phyloP scores from a whole-genome alignment of 1,140 invertebrate species.

The Stegodyphus dumicola region DNA sequence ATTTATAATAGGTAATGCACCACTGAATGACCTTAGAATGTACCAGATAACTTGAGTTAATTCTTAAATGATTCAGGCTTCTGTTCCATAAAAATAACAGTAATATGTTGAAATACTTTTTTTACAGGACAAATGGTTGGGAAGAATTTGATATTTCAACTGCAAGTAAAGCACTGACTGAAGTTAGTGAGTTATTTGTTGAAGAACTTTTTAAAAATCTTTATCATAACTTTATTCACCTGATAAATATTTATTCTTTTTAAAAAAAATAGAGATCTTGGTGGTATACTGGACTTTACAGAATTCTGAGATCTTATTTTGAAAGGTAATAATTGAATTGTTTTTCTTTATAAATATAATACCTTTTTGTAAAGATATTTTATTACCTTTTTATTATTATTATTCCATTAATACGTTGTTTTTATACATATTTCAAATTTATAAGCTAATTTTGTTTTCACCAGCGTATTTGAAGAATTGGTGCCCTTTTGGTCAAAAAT shows the following conservation, averaged over 20 bases:
- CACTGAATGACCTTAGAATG: too few species aligned
- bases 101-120: neutral
- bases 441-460: too few species aligned
- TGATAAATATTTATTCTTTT: neutral
- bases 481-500: conserved; percentile 25
- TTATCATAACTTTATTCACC: neutral
- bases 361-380: neutral
- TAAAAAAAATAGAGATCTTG: conserved; percentile 22
- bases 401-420: neutral
- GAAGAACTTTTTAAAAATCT: neutral
- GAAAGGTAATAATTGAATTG: conserved; percentile 1
- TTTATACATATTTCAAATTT: too few species aligned
- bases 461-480: conserved; percentile 23
- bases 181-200: conserved; percentile 16
- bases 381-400: neutral
- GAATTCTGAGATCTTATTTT: conserved; percentile 13
- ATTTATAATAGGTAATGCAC: too few species aligned
- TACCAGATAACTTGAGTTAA: too few species aligned
- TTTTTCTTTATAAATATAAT: neutral
- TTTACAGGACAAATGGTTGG: conserved; percentile 36
- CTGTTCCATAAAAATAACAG: neutral
- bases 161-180: conserved; percentile 4
- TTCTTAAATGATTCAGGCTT: neutral
- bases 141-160: conserved; percentile 32
- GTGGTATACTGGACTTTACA: conserved; percentile 37